Evolutionary conservation across 2,888 invertebrate species (phyloP), one percentile per base, ranked within the genome.

Genomic region (Tolmerus cingulatus): DNA sequence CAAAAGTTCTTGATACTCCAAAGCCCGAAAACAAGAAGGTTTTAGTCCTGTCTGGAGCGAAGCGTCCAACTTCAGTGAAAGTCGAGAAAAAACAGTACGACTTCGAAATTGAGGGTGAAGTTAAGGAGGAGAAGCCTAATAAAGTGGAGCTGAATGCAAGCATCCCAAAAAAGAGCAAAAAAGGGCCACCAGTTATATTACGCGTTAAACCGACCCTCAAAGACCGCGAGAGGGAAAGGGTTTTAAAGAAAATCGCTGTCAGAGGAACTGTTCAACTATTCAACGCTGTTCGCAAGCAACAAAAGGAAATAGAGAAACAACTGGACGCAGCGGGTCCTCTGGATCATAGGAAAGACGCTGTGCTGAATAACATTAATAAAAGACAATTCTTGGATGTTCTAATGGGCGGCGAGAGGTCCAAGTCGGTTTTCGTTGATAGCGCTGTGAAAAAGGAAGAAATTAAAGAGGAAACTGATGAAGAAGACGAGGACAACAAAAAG

Each of bases 241-340:
- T 94, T 87, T 92, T 98, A 79, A 93, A 95, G 51, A 97, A 96
- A 94, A 96, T 98, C 90, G 98, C 97, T 12, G 98, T 97, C 55
- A 97, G 96, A 91, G 98, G 98, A 90, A 97, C 98, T 0, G 97
- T 98, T 0, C 98, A 98, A 91, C 93, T 98, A 88, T 98, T 98
- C 90, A 98, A 98, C 94, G 97, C 97, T 46, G 98, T 98, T 0
- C 95, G 95, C 90, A 94, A 95, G 90, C 98, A 98, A 92, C 98
- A 98, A 92, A 96, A 95, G 91, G 94, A 95, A 86, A 93, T 98
- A 81, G 94, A 95, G 76, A 94, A 94, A 87, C 95, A 97, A 92
- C 91, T 97, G 84, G 93, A 94, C 86, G 94, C 95, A 90, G 95
- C 94, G 88, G 96, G 96, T n/a, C 94, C 96, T 30, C 93, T 97